A percentile compares a stretch with the other conserved stretches of the same genome.
phyloP scores from a whole-genome alignment of 2,113 vertebrate genomes.

The Collichthys lucidus region DNA sequence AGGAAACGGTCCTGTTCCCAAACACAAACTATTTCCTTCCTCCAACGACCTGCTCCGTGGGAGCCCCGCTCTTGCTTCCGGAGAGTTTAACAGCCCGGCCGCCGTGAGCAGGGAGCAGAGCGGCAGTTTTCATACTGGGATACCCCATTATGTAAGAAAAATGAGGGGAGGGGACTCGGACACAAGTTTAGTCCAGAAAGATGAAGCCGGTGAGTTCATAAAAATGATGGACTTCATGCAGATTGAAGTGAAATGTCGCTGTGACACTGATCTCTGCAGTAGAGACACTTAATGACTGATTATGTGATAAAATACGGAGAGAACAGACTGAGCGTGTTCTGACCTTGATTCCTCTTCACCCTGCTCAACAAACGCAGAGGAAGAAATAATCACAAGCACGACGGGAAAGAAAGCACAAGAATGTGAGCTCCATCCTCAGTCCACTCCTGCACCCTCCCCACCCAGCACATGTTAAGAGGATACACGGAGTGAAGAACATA shows the following conservation, averaged over 20 bases:
- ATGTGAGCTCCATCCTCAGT: neutral
- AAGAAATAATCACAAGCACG: slow-evolving; percentile 16
- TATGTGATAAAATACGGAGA: neutral
- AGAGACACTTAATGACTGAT: slow-evolving; percentile 17
- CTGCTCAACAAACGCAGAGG: slow-evolving; percentile 7
- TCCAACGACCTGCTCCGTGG: slow-evolving; percentile 68
- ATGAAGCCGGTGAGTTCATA: neutral
- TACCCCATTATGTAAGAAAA: neutral
- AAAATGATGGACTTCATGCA: neutral
- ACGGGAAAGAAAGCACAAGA: slow-evolving; percentile 16
- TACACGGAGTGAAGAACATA: neutral
- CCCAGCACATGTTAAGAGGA: neutral
- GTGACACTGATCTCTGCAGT: neutral
- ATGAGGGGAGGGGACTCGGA: neutral
- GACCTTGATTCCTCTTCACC: slow-evolving; percentile 27
- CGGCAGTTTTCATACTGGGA: slow-evolving; percentile 18
- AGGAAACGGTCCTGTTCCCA: slow-evolving; percentile 79
- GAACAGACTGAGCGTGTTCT: neutral
- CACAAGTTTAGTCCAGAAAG: neutral
- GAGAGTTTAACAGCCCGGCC: slow-evolving; percentile 56
- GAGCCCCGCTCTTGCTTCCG: slow-evolving; percentile 73
- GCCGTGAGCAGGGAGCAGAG: slow-evolving; percentile 27
- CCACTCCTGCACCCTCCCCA: neutral
- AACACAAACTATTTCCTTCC: slow-evolving; percentile 82
- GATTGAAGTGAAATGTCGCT: neutral